phyloP scores from a whole-genome alignment of 1,140 invertebrate genomes.

The Contarinia nasturtii region DNA sequence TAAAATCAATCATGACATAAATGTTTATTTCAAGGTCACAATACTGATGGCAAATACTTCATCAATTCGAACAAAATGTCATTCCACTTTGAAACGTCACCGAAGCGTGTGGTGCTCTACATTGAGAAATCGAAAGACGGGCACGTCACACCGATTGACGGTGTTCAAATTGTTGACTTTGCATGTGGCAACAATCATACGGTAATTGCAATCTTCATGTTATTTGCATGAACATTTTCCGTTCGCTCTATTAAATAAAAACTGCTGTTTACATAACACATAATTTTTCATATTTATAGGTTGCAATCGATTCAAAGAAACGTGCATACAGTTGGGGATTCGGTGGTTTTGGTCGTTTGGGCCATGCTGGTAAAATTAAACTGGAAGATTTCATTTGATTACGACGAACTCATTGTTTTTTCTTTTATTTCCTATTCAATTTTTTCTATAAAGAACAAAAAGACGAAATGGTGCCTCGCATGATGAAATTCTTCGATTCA shows the following conservation, averaged over 20 bases:
- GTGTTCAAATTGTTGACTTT: constrained; percentile 75
- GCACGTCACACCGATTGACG: constrained; percentile 61
- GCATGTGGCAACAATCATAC: constrained; percentile 81
- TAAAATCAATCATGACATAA: constrained; percentile 1
- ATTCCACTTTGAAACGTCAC: constrained; percentile 65
- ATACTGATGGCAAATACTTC: constrained; percentile 86
- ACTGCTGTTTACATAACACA: neutral
- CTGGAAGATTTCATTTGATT: no score
- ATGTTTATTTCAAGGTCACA: constrained; percentile 44
- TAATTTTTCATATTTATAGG: constrained; percentile 25
- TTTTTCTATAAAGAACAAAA: no score
- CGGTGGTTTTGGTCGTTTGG: constrained; percentile 79
- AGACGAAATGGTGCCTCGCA: constrained; percentile 74
- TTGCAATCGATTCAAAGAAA: constrained; percentile 71
- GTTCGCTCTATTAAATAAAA: neutral
- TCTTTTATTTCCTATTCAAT: no score
- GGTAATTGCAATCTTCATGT: constrained; percentile 27
- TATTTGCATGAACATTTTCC: neutral
- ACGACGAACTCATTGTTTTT: no score
- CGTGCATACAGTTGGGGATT: constrained; percentile 87
- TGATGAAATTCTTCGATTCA: constrained; percentile 76
- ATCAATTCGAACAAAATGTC: constrained; percentile 72
- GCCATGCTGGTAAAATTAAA: no score
- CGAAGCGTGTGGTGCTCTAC: constrained; percentile 67
- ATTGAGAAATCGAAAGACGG: constrained; percentile 79